phyloP scores from a whole-genome alignment of 2,888 invertebrate genomes.

The Helleia helle region DNA sequence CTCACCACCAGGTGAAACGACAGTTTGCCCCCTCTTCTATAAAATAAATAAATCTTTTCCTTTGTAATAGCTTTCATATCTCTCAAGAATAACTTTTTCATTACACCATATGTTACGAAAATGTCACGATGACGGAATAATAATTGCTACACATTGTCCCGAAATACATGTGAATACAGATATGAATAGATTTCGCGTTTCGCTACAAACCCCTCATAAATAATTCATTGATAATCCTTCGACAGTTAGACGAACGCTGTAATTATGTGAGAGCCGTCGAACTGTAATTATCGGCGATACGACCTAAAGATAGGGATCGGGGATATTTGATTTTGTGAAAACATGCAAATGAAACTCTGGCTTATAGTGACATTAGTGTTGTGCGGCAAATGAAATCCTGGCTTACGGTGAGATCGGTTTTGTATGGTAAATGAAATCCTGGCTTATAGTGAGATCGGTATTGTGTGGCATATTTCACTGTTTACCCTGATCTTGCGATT shows the following conservation, averaged over 20 bases:
- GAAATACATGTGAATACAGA: slow-evolving; percentile 21
- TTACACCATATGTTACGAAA: too few relatives aligned
- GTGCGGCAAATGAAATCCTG: slow-evolving; percentile 22
- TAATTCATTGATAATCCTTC: slow-evolving; percentile 39
- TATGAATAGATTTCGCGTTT: slow-evolving; percentile 37
- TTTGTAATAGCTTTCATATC: too few relatives aligned
- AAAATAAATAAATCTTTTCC: too few relatives aligned
- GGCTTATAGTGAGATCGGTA: slow-evolving; percentile 4
- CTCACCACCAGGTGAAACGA: too few relatives aligned
- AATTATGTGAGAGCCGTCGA: slow-evolving; percentile 42
- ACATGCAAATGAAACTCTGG: slow-evolving; percentile 56
- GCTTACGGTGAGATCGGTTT: slow-evolving; percentile 6
- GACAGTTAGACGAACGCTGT: slow-evolving; percentile 36
- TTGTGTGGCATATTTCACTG: slow-evolving; percentile 15
- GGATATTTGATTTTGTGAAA: slow-evolving; percentile 58
- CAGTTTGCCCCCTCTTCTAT: too few relatives aligned
- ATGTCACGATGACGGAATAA: neutral
- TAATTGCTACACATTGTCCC: slow-evolving; percentile 2
- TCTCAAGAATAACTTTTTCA: too few relatives aligned
- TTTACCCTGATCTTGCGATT: slow-evolving; percentile 14
- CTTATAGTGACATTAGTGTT: slow-evolving; percentile 7
- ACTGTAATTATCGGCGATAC: slow-evolving; percentile 40
- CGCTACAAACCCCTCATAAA: slow-evolving; percentile 50
- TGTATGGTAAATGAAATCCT: slow-evolving; percentile 22
- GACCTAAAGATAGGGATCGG: slow-evolving; percentile 29